Evolutionary conservation across 2,888 invertebrate species (phyloP).

Genomic region (Amphipyra tragopoginis): DNA sequence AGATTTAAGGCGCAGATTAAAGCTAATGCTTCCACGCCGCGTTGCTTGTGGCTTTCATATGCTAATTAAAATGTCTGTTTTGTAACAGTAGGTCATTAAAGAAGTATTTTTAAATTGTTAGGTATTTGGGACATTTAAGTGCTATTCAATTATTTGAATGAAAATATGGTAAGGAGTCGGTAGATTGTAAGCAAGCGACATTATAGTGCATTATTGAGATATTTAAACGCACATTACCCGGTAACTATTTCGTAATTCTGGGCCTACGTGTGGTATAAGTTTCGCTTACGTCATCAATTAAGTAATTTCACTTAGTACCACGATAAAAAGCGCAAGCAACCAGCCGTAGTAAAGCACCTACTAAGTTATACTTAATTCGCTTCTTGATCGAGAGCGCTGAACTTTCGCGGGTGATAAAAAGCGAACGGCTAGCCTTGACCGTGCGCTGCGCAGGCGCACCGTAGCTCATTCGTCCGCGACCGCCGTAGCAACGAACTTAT

Average conservation of each 20-base stretch:
- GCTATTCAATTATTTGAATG: not conserved
- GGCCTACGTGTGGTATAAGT: not conserved
- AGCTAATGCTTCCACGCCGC: slow-evolving; percentile 42
- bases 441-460: slow-evolving; percentile 69
- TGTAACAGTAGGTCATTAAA: slow-evolving; percentile 30
- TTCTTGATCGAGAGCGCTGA: slow-evolving; percentile 77
- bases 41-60: slow-evolving; percentile 46
- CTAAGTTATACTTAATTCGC: slow-evolving; percentile 53
- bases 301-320: not conserved
- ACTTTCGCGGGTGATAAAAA: slow-evolving; percentile 82
- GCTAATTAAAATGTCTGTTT: slow-evolving; percentile 54
- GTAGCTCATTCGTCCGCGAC: slow-evolving; percentile 48
- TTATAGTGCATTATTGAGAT: not conserved
- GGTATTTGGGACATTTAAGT: slow-evolving; percentile 14
- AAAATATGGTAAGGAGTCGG: not conserved
- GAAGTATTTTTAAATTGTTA: slow-evolving; percentile 23
- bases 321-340: slow-evolving; percentile 21
- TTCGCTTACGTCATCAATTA: slow-evolving; percentile 1
- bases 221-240: too few species aligned
- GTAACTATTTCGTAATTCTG: too few species aligned
- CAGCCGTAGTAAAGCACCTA: slow-evolving; percentile 49
- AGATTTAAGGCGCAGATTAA: slow-evolving; percentile 53
- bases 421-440: slow-evolving; percentile 86
- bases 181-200: too few species aligned
- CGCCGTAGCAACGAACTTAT: slow-evolving; percentile 61